Conservation (phyloP, 2,797 vertebrate species). For the Arvicola amphibius region DNA sequence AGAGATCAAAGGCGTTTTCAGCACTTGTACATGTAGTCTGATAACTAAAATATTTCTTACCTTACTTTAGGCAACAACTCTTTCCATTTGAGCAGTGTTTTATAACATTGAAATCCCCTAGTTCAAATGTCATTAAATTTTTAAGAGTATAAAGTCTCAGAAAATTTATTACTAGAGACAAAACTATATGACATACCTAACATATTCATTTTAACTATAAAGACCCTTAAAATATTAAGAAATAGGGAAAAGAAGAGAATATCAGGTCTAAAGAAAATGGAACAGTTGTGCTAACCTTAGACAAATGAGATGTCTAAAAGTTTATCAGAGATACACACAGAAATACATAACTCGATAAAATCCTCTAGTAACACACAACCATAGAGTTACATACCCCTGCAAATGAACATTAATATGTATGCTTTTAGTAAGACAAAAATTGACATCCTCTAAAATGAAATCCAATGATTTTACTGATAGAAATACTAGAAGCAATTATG, state of each 20-base stretch:
- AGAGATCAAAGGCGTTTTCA: slow-evolving; percentile 57
- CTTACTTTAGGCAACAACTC: slow-evolving; percentile 9
- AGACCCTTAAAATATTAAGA: background rate
- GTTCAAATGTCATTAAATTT: slow-evolving; percentile 12
- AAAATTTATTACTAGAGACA: slow-evolving; percentile 21
- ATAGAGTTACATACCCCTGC: background rate
- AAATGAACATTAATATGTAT: background rate
- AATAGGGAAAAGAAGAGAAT: background rate
- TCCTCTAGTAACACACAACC: background rate
- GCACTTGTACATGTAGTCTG: slow-evolving; percentile 3
- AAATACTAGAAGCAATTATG: background rate
- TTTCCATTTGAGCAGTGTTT: slow-evolving; percentile 21
- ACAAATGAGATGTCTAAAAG: background rate
- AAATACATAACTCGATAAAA: background rate
- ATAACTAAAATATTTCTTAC: slow-evolving; percentile 54
- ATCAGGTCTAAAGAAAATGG: background rate
- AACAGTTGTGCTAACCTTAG: background rate
- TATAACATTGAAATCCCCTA: background rate
- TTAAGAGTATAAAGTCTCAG: background rate
- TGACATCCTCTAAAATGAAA: background rate
- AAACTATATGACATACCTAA: background rate
- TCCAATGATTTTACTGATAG: background rate
- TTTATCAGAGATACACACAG: background rate
- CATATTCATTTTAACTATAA: background rate
- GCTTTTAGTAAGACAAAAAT: background rate